Percentiles rank a stretch among this genome's conserved stretches.
Conservation (phyloP, 1,140 invertebrate species). For the Penaeus vannamei region DNA sequence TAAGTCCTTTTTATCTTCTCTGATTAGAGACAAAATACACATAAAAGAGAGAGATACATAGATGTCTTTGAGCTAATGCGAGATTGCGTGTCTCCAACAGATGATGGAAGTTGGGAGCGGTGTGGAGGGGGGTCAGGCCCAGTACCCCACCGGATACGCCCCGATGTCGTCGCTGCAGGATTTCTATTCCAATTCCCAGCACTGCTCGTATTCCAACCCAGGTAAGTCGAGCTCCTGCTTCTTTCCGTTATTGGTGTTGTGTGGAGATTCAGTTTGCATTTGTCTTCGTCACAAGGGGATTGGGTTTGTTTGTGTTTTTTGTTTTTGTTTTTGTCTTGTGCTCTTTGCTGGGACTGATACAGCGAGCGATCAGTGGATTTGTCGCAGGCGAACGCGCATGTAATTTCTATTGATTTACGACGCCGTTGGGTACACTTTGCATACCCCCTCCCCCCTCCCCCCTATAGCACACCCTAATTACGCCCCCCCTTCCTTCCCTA, state of each 20-base stretch:
- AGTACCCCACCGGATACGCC: constrained; percentile 58
- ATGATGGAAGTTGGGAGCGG: constrained; percentile 65
- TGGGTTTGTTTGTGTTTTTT: background rate
- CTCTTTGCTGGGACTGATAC: background rate
- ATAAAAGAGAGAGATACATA: constrained; percentile 1
- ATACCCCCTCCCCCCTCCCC: background rate
- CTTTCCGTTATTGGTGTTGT: background rate
- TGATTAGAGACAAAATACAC: background rate
- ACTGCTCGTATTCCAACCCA: constrained; percentile 59
- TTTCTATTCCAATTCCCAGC: constrained; percentile 62
- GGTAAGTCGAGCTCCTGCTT: background rate
- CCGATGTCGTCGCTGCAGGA: constrained; percentile 61
- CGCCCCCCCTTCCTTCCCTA: constrained; percentile 8
- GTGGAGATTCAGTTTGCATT: background rate
- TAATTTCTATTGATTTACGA: background rate
- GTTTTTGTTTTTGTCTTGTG: background rate
- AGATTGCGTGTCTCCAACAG: constrained; percentile 31
- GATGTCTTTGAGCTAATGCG: background rate
- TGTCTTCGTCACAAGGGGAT: background rate
- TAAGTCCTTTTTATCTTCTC: no score
- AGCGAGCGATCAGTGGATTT: no score
- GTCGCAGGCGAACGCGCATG: no score
- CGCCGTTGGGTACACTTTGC: background rate
- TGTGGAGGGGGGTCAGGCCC: constrained; percentile 53
- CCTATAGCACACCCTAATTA: background rate